Evolutionary conservation across 2,113 vertebrate species (phyloP).

Genomic region (Lutjanus erythropterus): DNA sequence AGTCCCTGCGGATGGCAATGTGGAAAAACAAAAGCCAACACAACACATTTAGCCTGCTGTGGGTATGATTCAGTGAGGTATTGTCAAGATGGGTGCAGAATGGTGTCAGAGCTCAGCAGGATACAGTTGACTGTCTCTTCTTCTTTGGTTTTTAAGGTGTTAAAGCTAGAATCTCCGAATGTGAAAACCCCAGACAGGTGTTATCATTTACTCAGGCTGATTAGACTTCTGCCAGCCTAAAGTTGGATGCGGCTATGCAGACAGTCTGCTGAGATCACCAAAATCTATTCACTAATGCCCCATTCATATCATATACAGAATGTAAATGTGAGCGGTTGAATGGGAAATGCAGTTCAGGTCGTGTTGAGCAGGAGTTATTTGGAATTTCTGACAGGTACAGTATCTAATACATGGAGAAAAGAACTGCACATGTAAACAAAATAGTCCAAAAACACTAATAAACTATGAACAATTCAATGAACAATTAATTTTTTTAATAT

Average conservation of each 20-base stretch:
- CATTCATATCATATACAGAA: not conserved
- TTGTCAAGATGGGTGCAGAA: constrained; percentile 43
- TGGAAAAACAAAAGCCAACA: constrained; percentile 56
- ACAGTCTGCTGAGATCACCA: constrained; percentile 24
- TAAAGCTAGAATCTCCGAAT: constrained; percentile 18
- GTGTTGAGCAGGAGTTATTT: not conserved
- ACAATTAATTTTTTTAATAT: not conserved
- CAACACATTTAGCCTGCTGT: constrained; percentile 51
- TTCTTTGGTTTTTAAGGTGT: constrained; percentile 32
- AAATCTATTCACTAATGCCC: constrained; percentile 7
- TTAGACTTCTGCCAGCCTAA: constrained; percentile 4
- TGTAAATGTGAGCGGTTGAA: constrained; percentile 11
- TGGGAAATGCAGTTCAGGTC: not conserved
- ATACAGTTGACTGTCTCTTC: constrained; percentile 29
- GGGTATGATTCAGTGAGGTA: constrained; percentile 47
- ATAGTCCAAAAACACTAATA: not conserved
- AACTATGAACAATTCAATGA: not conserved
- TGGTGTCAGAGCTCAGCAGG: constrained; percentile 44
- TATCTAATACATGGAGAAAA: not conserved
- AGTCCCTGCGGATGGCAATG: constrained; percentile 62
- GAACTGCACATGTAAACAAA: not conserved
- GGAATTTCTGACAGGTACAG: not conserved
- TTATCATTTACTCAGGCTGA: constrained; percentile 28
- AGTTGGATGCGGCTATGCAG: not conserved
- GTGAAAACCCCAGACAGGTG: constrained; percentile 27